Evolutionary conservation across 92 coral and sea anemone genomes (phyloP).

Genomic region (Epizoanthus scotinus): DNA sequence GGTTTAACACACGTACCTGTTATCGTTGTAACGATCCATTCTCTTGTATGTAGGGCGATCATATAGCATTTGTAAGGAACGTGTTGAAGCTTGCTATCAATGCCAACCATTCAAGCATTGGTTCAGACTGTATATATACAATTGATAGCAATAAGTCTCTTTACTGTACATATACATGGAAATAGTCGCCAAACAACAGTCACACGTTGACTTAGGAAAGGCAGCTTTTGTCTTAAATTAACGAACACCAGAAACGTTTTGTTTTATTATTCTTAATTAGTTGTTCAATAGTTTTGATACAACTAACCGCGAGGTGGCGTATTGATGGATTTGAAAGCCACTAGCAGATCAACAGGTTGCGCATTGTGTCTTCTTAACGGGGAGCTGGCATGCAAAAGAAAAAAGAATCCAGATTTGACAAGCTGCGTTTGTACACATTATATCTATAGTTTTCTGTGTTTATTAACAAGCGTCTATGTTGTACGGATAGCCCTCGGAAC

Average conservation of each 20-base stretch:
- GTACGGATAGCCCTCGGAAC: too few species aligned
- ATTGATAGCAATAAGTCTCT: not conserved
- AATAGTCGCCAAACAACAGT: not conserved
- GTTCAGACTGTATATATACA: not conserved
- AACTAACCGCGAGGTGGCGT: not conserved
- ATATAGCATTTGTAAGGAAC: not conserved
- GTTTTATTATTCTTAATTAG: not conserved
- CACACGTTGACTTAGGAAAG: not conserved
- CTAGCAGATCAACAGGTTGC: conserved; percentile 7
- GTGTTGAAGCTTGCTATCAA: not conserved
- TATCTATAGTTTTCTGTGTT: not conserved
- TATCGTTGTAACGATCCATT: not conserved
- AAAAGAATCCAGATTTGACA: not conserved
- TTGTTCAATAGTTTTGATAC: not conserved
- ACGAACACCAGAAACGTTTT: not conserved
- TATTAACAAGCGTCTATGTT: not conserved
- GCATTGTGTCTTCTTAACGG: not conserved
- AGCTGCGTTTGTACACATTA: not conserved
- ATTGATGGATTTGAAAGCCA: conserved; percentile 1
- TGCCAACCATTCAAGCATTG: not conserved
- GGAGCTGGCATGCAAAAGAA: not conserved
- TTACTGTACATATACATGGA: not conserved
- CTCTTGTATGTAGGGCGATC: not conserved
- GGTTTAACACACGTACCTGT: not conserved
- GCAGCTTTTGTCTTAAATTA: conserved; percentile 3